These are phyloP conservation scores for Eucidaris tribuloides DNA, from an alignment of 35 echinoderm and acorn worm genomes.

Conservation along the genomic window DNA sequence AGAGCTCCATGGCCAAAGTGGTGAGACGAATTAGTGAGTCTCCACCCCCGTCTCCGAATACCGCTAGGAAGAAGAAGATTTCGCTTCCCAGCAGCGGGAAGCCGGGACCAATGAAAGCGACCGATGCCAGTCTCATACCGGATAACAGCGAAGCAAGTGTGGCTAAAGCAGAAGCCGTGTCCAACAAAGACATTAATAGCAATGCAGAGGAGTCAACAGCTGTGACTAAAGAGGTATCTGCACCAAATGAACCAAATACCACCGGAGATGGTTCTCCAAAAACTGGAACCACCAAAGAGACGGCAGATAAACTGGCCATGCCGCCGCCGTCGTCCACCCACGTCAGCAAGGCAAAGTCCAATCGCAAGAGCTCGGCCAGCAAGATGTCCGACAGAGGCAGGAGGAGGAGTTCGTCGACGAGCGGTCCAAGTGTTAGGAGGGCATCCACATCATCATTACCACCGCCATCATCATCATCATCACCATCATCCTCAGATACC, in stretches of 20 bases:
- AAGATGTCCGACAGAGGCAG: background rate
- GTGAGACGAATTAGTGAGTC: constrained; percentile 16
- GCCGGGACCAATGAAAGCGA: constrained; percentile 31
- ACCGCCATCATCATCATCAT: background rate
- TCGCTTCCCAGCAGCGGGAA: background rate
- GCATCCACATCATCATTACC: constrained; percentile 6
- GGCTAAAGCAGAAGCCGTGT: background rate
- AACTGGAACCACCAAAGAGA: background rate
- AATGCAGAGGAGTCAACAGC: background rate
- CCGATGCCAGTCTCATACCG: background rate
- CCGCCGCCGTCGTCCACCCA: constrained; percentile 30
- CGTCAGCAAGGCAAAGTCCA: constrained; percentile 17
- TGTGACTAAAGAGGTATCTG: background rate
- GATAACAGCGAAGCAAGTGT: background rate
- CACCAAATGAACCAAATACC: background rate
- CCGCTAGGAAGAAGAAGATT: constrained; percentile 18
- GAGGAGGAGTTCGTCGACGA: constrained; percentile 18
- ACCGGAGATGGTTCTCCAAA: background rate
- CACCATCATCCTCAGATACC: background rate
- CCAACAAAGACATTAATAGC: no score
- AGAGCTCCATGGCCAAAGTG: constrained; percentile 71
- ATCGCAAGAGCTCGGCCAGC: background rate
- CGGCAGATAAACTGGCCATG: constrained; percentile 35
- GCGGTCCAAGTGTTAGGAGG: background rate
- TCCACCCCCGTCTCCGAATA: constrained; percentile 31